A percentile compares a stretch with the other conserved stretches of the same genome.
These are phyloP conservation scores for Boulengerochromis microlepis DNA, from an alignment of 2,113 vertebrate genomes.

Conservation along the genomic window DNA sequence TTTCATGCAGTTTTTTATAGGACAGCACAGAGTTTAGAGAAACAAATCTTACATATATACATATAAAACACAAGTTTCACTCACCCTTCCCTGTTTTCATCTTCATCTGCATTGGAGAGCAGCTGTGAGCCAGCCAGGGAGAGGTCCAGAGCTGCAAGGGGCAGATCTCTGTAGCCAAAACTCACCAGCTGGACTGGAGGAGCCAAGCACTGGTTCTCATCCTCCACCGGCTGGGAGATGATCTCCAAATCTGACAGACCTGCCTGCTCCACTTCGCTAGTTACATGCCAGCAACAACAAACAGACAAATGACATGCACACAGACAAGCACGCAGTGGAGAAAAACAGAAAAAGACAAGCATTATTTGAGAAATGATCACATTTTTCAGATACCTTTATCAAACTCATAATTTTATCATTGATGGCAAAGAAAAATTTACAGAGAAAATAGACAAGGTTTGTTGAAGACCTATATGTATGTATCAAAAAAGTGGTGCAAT, in stretches of 20 bases:
- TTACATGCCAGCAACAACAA: slow-evolving; percentile 5
- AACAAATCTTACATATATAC: background rate
- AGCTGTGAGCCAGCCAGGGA: slow-evolving; percentile 93
- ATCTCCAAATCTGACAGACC: slow-evolving; percentile 89
- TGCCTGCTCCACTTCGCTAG: slow-evolving; percentile 66
- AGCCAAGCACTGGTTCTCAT: slow-evolving; percentile 83
- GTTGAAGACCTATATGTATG: background rate
- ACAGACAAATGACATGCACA: background rate
- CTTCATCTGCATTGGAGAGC: slow-evolving; percentile 90
- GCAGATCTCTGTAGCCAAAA: slow-evolving; percentile 89
- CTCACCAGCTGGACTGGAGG: slow-evolving; percentile 86
- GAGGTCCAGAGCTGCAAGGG: slow-evolving; percentile 87
- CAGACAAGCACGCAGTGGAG: background rate
- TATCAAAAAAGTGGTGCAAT: background rate
- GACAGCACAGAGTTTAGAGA: background rate
- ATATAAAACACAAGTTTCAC: background rate
- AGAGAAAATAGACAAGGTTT: background rate
- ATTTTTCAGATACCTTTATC: background rate
- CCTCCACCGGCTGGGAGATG: slow-evolving; percentile 91
- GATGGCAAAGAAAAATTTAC: background rate
- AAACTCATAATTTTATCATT: background rate
- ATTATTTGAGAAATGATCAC: background rate
- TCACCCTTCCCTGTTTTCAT: slow-evolving; percentile 93
- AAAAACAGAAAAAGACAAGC: background rate
- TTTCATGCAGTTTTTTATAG: background rate